Conservation (phyloP, 2,888 invertebrate species). For the Fragum fragum region DNA sequence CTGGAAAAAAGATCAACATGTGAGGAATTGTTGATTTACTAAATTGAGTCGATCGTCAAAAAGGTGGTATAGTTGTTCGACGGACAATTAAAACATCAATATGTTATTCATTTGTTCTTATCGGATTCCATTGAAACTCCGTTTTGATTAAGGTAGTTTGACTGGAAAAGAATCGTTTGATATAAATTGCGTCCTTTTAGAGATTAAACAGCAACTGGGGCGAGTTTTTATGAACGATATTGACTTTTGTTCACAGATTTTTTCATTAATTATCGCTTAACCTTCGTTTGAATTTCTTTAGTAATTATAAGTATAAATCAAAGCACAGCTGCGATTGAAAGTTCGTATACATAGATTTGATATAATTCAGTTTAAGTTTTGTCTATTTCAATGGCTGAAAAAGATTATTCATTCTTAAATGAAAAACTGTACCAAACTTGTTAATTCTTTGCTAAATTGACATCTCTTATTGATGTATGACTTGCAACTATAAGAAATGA, state of each 20-base stretch:
- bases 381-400: too few species aligned
- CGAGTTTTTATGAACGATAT: background rate
- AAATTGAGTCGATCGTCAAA: background rate
- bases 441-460: too few species aligned
- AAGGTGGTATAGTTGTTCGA: constrained; percentile 9
- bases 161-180: background rate
- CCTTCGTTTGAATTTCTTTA: too few species aligned
- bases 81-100: constrained; percentile 28
- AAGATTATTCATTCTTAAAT: too few species aligned
- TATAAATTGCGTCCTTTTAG: background rate
- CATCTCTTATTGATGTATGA: too few species aligned
- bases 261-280: background rate
- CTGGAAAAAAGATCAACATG: background rate
- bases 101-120: constrained; percentile 8
- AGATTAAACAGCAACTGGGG: background rate
- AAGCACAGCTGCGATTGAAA: too few species aligned
- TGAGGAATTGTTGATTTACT: background rate
- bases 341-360: too few species aligned
- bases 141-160: background rate
- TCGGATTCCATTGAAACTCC: constrained; percentile 8
- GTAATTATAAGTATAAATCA: too few species aligned
- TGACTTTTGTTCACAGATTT: background rate
- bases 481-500: too few species aligned
- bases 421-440: too few species aligned
- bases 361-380: too few species aligned